These are phyloP conservation scores for Hypomesus transpacificus DNA, from an alignment of 2,113 vertebrate genomes.

Conservation along the genomic window DNA sequence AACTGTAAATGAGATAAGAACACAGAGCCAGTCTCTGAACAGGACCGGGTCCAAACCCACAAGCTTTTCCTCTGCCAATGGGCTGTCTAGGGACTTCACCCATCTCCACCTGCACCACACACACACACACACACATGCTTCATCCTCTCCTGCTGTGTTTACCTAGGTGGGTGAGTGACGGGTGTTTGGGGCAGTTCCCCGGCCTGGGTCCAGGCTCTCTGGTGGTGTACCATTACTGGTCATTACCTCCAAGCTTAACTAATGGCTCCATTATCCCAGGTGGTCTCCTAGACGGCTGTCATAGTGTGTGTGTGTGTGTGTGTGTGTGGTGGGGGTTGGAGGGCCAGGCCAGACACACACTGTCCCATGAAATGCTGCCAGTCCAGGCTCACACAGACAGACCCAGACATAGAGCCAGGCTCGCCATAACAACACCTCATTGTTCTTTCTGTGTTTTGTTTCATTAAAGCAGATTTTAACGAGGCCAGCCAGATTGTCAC, in stretches of 20 bases:
- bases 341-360: slow-evolving; percentile 23
- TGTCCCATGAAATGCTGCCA: slow-evolving; percentile 33
- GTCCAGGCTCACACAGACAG: slow-evolving; percentile 8
- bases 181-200: slow-evolving; percentile 60
- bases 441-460: slow-evolving; percentile 55
- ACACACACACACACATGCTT: slow-evolving; percentile 38
- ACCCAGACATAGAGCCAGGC: slow-evolving; percentile 32
- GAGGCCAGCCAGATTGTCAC: slow-evolving; percentile 2
- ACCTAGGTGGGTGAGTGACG: slow-evolving; percentile 66
- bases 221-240: slow-evolving; percentile 68
- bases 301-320: slow-evolving; percentile 44
- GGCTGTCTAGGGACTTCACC: slow-evolving; percentile 33
- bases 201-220: slow-evolving; percentile 42
- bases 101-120: slow-evolving; percentile 39
- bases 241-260: slow-evolving; percentile 75
- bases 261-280: slow-evolving; percentile 71
- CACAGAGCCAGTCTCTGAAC: slow-evolving; percentile 38
- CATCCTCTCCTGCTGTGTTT: slow-evolving; percentile 56
- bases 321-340: slow-evolving; percentile 44
- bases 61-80: slow-evolving; percentile 14
- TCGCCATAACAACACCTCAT: slow-evolving; percentile 54
- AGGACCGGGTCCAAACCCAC: slow-evolving; percentile 39
- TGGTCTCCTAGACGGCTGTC: slow-evolving; percentile 69
- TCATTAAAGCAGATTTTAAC: slow-evolving; percentile 38
- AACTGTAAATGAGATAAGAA: slow-evolving; percentile 67